Base-by-base conservation (phyloP, 2,888 invertebrate genomes). In the Girardia tigrina region DNA sequence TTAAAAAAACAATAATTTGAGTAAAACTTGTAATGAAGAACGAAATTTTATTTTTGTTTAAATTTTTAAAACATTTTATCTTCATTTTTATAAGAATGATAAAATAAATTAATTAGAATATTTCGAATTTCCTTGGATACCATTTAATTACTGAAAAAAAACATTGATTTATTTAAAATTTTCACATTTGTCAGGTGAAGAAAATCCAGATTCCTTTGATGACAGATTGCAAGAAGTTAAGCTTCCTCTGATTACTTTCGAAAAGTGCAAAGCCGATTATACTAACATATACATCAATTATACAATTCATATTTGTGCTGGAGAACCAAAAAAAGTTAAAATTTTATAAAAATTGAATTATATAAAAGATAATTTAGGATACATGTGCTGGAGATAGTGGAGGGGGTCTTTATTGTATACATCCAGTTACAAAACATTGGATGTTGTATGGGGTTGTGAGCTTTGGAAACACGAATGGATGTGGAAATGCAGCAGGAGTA, bases 371-470 rank as follows among this genome's bases (percentile, higher is more conserved):
- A 4, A 8, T 12, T 12, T 28, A 73, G 29, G 75, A 75, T 29
- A 75, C 75, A n/a, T 75, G 75, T 28, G 8, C 20, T 0, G 75
- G 75, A 1, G 75, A 75, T 29, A 75, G 75, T 27, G 75, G 75
- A n/a, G 74, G 75, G 23, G 75, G 75, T 16, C 27, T 75, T 12
- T 75, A 70, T 73, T 75, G 75, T 28, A 26, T 29, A 0, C 1
- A 29, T 23, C 29, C 75, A 14, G 23, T 16, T 1, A 73, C 75
- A 12, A 73, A 75, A n/a, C 27, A 73, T 14, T 75, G 75, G 75
- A 20, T 70, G 23, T 28, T 75, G 12, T 75, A 75, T 70, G 75
- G 75, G n/a, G 28, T 75, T n/a, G 28, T 70, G 14, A 75, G 75
- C 26, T 75, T 75, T 29, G 75, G 75, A 26, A 70, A 20, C 71